Evolutionary conservation across 2,888 invertebrate species (phyloP), one percentile per base, ranked within the genome.

Genomic region (Drosophila picticornis): DNA sequence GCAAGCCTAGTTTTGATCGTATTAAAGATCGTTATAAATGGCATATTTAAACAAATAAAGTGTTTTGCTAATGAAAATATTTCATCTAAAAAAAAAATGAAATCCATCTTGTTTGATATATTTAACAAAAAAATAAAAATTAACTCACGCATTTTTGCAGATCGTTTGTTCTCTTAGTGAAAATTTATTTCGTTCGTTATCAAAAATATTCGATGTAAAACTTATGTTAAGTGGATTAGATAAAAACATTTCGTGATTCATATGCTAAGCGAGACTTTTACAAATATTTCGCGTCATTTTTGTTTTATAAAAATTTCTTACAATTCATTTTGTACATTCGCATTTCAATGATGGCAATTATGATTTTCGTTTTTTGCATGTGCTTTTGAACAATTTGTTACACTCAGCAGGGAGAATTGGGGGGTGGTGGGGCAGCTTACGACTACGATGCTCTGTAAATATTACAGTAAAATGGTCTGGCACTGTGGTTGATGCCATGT

Each of bases 331-430:
- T 85, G 88, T 85, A 85, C 85, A 88, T 84, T 77, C 40, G 62
- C 68, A 58, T 83, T 84, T 88, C 80, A 73, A 77, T 76, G 72
- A 85, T 85, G 88, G 85, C 88, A 85, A 76, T 76, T 77, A 74
- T 71, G 72, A 78, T 79, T 59, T 72, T 6, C 32, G 4, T 67
- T 62, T 63, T 51, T 64, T 43, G 56, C 50, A 62, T 79, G 58
- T 66, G 60, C 61, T 71, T 71, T 34, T 70, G 67, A 77, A 80
- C 80, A 77, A 67, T 60, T 74, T 69, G 73, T 77, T 84, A 75
- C 70, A 62, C 69, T 83, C 84, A 78, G 78, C 83, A 40, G 69
- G 51, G 46, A 60, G 50, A 53, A 13, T 27, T 38, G 56, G 57
- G 68, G 68, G 38, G 43, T n/a, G 75, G 56, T 38, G 55, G 25